Base-by-base conservation (phyloP, 2,113 vertebrate genomes). In the Seriola dumerili region DNA sequence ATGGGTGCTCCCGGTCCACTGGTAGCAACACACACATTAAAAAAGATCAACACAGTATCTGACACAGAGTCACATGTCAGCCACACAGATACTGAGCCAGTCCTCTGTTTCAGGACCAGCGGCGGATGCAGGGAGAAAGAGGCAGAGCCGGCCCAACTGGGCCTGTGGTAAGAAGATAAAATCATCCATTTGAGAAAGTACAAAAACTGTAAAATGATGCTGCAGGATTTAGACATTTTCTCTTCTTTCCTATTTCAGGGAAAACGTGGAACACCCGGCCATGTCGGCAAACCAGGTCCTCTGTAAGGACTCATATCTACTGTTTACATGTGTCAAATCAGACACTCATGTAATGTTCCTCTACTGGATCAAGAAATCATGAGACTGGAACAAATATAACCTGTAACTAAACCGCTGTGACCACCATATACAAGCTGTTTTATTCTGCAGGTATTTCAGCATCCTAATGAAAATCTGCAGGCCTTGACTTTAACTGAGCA, bases 121-220 rank as follows among this genome's bases (percentile, higher is more conserved):
- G 9, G 98, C n/a, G 98, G 58, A 95, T 97, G 95, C 95, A 96
- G 38, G 98, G 98, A 84, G 98, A 99, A 76, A 95, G 98, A 93
- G 98, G 98, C 42, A 84, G 98, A 68, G 87, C 93, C 5, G 98
- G 98, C n/a, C 93, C 96, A 10, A 93, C 94, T 8, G 98, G 98
- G 23, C 84, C 95, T 25, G 93, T 96, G 89, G 98, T 99, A 95
- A 95, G 96, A 88, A 29, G 65, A 65, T 5, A 42, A 25, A 63
- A 10, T 36, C 13, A 55, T 42, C 23, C n/a, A 1, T 34, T 12
- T 58, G 3, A 66, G 8, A 34, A 44, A 42, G 5, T 16, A 9
- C 1, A 69, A 8, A n/a, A 80, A 32, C 38, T 25, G 4, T 17
- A 13, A 72, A 34, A 29, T 4, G 0, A 5, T 69, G 2, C 63